phyloP scores from a whole-genome alignment of 2,888 invertebrate genomes.

The Phrixothrix hirtus region DNA sequence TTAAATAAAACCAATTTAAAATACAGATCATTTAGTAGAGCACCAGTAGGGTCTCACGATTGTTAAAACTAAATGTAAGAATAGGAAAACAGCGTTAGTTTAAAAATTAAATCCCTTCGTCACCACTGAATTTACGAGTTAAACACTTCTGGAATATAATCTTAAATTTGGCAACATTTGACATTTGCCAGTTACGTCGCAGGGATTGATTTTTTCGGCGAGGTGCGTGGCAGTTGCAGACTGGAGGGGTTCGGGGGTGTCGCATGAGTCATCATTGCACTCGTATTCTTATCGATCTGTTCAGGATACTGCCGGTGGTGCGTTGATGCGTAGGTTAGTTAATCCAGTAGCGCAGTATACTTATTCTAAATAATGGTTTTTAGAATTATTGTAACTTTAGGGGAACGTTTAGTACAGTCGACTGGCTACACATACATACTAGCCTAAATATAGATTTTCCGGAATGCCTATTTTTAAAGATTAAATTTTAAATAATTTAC shows the following conservation, averaged over 20 bases:
- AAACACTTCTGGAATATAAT: constrained; percentile 11
- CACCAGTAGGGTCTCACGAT: too few species aligned
- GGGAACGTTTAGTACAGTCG: background rate
- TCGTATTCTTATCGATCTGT: constrained; percentile 55
- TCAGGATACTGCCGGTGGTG: constrained; percentile 32
- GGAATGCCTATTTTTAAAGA: too few species aligned
- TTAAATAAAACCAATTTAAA: background rate
- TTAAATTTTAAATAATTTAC: too few species aligned
- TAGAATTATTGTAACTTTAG: background rate
- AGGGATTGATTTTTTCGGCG: constrained; percentile 55
- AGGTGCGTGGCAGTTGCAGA: constrained; percentile 36
- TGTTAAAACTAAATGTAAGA: background rate
- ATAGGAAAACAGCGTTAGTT: background rate
- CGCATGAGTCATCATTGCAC: constrained; percentile 57
- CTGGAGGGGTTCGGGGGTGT: constrained; percentile 43
- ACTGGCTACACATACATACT: background rate
- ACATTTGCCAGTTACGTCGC: constrained; percentile 48
- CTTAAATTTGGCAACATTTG: constrained; percentile 55
- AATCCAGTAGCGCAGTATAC: constrained; percentile 32
- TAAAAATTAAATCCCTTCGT: constrained; percentile 3
- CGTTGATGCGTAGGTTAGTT: constrained; percentile 45
- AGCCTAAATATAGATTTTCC: too few species aligned
- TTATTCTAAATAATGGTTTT: background rate
- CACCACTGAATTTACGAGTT: background rate
- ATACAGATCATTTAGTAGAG: background rate